phyloP scores from a whole-genome alignment of 2,113 vertebrate genomes.

The Strigops habroptila region DNA sequence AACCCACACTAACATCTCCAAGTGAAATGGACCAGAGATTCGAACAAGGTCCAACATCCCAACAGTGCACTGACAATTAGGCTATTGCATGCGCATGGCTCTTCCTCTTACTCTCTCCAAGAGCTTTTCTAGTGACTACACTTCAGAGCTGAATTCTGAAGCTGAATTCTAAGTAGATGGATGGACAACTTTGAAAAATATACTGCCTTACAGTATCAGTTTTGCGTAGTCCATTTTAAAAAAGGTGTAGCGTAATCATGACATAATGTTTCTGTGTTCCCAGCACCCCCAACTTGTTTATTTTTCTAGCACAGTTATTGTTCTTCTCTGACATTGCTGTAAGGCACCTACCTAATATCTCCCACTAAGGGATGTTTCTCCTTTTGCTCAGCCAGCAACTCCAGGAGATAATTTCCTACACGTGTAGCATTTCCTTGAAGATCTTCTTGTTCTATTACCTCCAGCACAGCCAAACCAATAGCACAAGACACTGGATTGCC shows the following conservation, averaged over 20 bases:
- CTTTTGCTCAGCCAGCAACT: slow-evolving; percentile 81
- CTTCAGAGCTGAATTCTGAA: not conserved
- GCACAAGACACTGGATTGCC: slow-evolving; percentile 97
- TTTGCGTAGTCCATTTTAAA: not conserved
- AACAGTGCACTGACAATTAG: not conserved
- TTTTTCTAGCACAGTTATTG: not conserved
- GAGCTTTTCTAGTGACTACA: not conserved
- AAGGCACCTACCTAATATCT: slow-evolving; percentile 80
- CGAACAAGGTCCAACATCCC: not conserved
- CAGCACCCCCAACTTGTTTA: not conserved
- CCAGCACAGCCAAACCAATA: slow-evolving; percentile 89
- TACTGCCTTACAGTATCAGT: not conserved
- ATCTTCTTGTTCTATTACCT: slow-evolving; percentile 89
- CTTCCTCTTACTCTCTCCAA: not conserved
- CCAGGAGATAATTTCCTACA: slow-evolving; percentile 83
- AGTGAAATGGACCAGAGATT: not conserved
- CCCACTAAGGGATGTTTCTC: slow-evolving; percentile 88
- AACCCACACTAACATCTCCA: not conserved
- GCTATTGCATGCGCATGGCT: not conserved
- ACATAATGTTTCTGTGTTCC: not conserved
- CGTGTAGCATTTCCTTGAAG: slow-evolving; percentile 85
- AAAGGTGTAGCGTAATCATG: not conserved
- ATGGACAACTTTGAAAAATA: not conserved
- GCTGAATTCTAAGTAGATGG: not conserved
- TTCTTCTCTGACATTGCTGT: not conserved